Conservation (phyloP, 2,113 vertebrate genomes). For the Oxygymnocypris stewartii region DNA sequence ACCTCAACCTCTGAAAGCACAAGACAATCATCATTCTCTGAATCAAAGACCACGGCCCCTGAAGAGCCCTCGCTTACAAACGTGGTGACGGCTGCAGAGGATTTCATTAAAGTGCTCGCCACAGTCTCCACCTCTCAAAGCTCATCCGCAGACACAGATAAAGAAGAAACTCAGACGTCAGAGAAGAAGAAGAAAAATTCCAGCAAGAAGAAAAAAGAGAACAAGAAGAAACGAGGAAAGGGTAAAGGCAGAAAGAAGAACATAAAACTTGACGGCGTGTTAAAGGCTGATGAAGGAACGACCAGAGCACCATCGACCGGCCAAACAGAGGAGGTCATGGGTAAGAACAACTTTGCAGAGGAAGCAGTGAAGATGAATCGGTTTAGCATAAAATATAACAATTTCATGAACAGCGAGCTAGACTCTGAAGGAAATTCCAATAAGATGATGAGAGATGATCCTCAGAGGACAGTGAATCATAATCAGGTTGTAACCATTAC, state of each 20-base stretch:
- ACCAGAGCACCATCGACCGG: slow-evolving; percentile 53
- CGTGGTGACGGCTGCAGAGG: slow-evolving; percentile 69
- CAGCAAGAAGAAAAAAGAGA: slow-evolving; percentile 72
- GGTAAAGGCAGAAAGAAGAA: slow-evolving; percentile 72
- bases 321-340: slow-evolving; percentile 58
- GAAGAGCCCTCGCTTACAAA: slow-evolving; percentile 69
- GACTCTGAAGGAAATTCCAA: slow-evolving; percentile 67
- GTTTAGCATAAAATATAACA: slow-evolving; percentile 51
- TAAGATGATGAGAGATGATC: slow-evolving; percentile 73
- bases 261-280: slow-evolving; percentile 65
- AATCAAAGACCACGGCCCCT: slow-evolving; percentile 40
- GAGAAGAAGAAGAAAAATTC: slow-evolving; percentile 69
- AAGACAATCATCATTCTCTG: slow-evolving; percentile 51
- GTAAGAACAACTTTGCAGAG: slow-evolving; percentile 54
- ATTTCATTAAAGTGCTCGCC: slow-evolving; percentile 80
- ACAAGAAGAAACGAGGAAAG: slow-evolving; percentile 72
- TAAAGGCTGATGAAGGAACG: slow-evolving; percentile 25
- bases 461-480: slow-evolving; percentile 52
- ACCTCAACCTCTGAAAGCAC: slow-evolving; percentile 51
- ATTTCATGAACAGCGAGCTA: slow-evolving; percentile 49
- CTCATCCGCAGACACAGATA: slow-evolving; percentile 60
- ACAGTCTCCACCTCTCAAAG: slow-evolving; percentile 77
- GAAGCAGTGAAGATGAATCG: slow-evolving; percentile 47
- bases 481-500: slow-evolving; percentile 43
- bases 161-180: slow-evolving; percentile 62